Evolutionary conservation across 37 sponge, comb jelly and placozoan genomes (phyloP).

Genomic region (Axinella damicornis): DNA sequence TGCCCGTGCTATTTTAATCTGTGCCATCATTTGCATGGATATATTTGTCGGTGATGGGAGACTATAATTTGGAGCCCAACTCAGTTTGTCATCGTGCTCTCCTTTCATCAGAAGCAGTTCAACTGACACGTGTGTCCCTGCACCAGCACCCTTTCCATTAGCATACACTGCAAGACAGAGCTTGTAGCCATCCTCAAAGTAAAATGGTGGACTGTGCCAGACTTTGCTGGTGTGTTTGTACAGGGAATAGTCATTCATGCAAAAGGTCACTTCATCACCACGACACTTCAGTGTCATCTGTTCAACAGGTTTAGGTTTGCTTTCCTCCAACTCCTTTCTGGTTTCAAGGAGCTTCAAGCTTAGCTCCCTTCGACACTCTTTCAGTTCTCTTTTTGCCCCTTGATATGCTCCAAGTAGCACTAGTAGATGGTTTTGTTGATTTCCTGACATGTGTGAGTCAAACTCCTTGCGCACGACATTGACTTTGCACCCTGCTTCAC

Average conservation of each 20-base stretch:
- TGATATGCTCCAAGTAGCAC: background rate
- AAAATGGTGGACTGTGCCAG: conserved; percentile 3
- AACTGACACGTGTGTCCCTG: conserved; percentile 12
- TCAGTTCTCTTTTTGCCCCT: background rate
- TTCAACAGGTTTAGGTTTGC: too few species aligned
- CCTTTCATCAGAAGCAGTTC: background rate
- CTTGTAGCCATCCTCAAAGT: conserved; percentile 7
- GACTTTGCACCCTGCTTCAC: background rate
- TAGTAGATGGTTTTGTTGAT: background rate
- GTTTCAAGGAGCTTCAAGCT: too few species aligned
- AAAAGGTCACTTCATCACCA: background rate
- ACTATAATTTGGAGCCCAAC: too few species aligned
- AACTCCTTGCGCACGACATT: background rate
- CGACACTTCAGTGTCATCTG: too few species aligned
- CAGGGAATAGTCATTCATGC: background rate
- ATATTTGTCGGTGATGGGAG: too few species aligned
- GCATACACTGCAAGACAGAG: conserved; percentile 6
- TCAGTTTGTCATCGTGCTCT: too few species aligned
- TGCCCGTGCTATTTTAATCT: too few species aligned
- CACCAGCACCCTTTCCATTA: conserved; percentile 18
- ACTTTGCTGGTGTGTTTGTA: background rate
- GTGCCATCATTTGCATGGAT: too few species aligned
- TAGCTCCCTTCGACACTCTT: too few species aligned
- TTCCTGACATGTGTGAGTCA: background rate
- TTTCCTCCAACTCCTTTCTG: too few species aligned